Percentiles rank a stretch among this genome's conserved stretches.
phyloP scores from a whole-genome alignment of 2,113 vertebrate genomes.

The Noturus placidus region DNA sequence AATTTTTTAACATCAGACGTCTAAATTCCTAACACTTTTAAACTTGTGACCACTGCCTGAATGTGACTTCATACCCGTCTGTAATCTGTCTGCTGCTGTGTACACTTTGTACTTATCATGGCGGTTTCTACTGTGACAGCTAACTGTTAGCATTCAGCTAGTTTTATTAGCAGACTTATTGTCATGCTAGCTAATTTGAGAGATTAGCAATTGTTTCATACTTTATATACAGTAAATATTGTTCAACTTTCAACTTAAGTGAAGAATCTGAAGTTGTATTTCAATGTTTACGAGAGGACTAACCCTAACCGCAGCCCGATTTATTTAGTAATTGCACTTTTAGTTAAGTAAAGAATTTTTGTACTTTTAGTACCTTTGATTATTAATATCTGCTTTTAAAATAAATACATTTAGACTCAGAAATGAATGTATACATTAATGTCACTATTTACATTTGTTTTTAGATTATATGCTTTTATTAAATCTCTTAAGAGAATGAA shows the following conservation, averaged over 20 bases:
- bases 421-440: neutral
- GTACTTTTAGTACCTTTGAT: neutral
- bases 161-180: neutral
- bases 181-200: neutral
- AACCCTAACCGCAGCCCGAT: too few species aligned
- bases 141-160: neutral
- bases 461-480: neutral
- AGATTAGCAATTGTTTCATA: neutral
- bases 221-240: neutral
- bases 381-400: neutral
- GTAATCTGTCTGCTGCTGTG: neutral
- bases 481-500: neutral
- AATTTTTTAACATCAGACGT: neutral
- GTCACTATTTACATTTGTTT: neutral
- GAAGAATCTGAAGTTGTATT: neutral
- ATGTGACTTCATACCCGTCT: neutral
- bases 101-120: neutral
- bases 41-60: neutral
- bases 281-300: neutral
- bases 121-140: neutral
- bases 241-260: neutral
- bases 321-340: neutral
- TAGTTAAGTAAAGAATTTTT: neutral
- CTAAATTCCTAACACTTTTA: neutral
- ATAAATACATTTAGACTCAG: neutral